Base-by-base conservation (phyloP, 2,113 vertebrate genomes). In the Leiothrix lutea region DNA sequence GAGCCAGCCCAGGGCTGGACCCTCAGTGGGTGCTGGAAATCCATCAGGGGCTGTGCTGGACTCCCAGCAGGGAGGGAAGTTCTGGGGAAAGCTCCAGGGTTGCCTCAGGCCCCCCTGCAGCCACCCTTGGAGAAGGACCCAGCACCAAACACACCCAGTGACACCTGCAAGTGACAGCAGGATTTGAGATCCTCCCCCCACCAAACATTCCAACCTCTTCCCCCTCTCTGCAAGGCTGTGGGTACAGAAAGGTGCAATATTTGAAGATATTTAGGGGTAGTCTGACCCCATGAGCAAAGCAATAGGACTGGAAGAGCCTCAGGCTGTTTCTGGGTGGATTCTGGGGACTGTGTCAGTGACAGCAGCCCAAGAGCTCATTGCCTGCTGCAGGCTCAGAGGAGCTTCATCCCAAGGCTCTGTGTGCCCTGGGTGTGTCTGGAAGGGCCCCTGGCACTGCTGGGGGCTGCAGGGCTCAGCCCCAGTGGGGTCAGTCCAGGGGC, bases 211-310 rank as follows among this genome's bases (percentile, higher is more conserved):
- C 3, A 1, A 1, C 44, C 24, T 44, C 35, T 25, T 57, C 25
- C 20, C 73, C 54, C 77, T 62, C 50, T 58, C 65, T 75, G 31
- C 70, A 11, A 57, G 73, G 73, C 77, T 88, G 36, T 65, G 64
- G 80, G 78, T 92, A 78, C 88, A 86, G 77, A 83, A 87, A 79
- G 80, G 89, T 97, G 96, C 94, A 96, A 91, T 95, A 95, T 40
- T 74, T 69, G 61, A 40, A 57, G 9, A 8, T 56, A 7, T 84
- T 89, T 60, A 42, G 51, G 82, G 21, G 6, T 81, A 9, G 18
- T 64, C 25, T 85, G 80, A 72, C 12, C 48, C 65, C 8, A 2
- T 14, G 40, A 81, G 44, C 21, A 40, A 72, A 62, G 40, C 81
- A 60, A 16, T 5, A 20, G 60, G 74, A 33, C 33, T 75, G 47